A percentile compares a stretch with the other conserved stretches of the same genome.
phyloP scores from a whole-genome alignment of 2,888 invertebrate species.

The Thyatira batis region DNA sequence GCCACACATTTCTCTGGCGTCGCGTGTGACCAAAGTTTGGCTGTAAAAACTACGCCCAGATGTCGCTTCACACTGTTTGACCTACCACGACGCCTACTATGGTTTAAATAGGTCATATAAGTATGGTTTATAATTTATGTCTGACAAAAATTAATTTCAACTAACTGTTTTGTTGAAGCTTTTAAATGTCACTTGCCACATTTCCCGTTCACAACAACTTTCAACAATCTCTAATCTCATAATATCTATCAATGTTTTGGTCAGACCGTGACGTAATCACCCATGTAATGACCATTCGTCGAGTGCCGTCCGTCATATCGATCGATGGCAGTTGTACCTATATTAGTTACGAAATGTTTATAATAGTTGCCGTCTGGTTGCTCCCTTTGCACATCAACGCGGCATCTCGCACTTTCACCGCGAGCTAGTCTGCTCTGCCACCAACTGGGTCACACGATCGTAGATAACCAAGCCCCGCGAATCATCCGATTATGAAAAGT shows the following conservation, averaged over 20 bases:
- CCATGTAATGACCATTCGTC: constrained; percentile 41
- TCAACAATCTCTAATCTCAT: constrained; percentile 38
- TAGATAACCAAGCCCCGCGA: constrained; percentile 36
- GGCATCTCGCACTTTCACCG: constrained; percentile 73
- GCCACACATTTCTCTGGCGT: constrained; percentile 35
- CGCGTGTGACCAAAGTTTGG: constrained; percentile 43
- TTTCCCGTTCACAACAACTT: constrained; percentile 47
- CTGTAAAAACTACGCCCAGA: constrained; percentile 44
- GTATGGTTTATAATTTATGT: constrained; percentile 29
- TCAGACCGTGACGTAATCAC: constrained; percentile 51
- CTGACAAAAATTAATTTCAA: background rate
- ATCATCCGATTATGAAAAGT: constrained; percentile 33
- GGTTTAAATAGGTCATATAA: too few relatives aligned
- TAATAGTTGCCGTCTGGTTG: constrained; percentile 49
- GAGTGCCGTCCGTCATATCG: constrained; percentile 51
- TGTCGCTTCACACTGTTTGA: constrained; percentile 32
- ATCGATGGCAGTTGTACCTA: constrained; percentile 47
- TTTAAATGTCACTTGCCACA: constrained; percentile 8
- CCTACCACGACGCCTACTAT: constrained; percentile 33
- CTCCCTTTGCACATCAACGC: constrained; percentile 47
- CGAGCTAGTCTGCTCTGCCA: constrained; percentile 41
- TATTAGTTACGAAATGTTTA: constrained; percentile 68
- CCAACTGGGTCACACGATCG: constrained; percentile 59
- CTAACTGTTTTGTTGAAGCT: background rate
- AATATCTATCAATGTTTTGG: constrained; percentile 48